Base-by-base conservation (phyloP, 2,113 vertebrate genomes). In the Cephalophus harveyi region DNA sequence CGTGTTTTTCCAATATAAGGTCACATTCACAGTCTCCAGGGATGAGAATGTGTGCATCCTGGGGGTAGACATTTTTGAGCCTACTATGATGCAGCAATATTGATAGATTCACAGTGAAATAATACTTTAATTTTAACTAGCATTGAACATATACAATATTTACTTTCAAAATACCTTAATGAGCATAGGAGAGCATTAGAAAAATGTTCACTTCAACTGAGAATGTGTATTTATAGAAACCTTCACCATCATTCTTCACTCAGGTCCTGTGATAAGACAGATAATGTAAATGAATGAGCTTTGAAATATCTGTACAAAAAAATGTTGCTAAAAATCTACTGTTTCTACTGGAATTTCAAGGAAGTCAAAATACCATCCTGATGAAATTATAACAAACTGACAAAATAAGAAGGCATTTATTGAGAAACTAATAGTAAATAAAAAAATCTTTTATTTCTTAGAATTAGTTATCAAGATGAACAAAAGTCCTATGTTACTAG, bases 321-420 rank as follows among this genome's bases (percentile, higher is more conserved):
- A 48, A 50, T 57, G 3, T 46, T 67, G 25, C 3, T 55, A 93
- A 95, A 76, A 81, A n/a, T 62, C 7, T 25, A 59, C 15, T 67
- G 30, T n/a, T 89, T 82, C n/a, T 88, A 82, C 48, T 10, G 82
- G 10, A 90, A 4, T 8, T 62, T 91, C 25, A 27, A 71, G 27
- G 89, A 67, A 79, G 30, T 62, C 33, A 89, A 81, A 93, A 78
- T 50, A 21, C 40, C 3, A 10, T 43, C 40, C 74, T 52, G 33
- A 95, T 62, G 33, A 94, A 95, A n/a, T 55, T 33, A 54, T 57
- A 81, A 85, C 19, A 95, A 91, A 91, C 82, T 40, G n/a, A 87
- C 1, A 62, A 28, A 85, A 28, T 36, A 40, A 6, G 23, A 79
- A 2, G 11, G 74, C 15, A 27, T 17, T 57, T 85, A 52, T 25